Conservation (phyloP, 2,113 vertebrate genomes). For the Xiphophorus hellerii region DNA sequence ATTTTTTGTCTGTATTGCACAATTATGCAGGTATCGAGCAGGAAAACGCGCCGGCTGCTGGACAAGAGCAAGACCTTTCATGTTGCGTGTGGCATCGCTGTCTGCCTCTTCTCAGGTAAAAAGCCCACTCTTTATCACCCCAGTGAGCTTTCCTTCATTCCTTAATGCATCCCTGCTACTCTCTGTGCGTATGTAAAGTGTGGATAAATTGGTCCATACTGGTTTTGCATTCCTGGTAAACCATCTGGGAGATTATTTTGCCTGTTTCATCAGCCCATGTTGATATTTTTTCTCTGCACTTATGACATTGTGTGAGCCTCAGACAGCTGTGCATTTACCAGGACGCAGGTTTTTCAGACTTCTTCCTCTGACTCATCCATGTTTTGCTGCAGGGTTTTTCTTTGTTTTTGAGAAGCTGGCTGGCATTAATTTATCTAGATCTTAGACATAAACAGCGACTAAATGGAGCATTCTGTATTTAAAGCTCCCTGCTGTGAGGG, state of each 20-base stretch:
- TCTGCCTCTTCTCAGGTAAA: conserved; percentile 93
- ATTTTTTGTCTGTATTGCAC: neutral
- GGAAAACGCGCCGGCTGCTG: conserved; percentile 87
- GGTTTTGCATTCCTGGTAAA: conserved; percentile 52
- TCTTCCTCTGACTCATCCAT: conserved; percentile 22
- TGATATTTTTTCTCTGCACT: conserved; percentile 26
- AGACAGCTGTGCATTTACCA: conserved; percentile 29
- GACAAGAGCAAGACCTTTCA: conserved; percentile 94
- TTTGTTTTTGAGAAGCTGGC: neutral
- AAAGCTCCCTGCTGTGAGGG: neutral
- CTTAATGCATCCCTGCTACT: neutral
- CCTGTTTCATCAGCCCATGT: conserved; percentile 36
- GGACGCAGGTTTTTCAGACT: conserved; percentile 16
- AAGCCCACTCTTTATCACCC: neutral
- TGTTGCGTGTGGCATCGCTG: conserved; percentile 87
- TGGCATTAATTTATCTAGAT: conserved; percentile 7
- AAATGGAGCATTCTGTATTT: neutral
- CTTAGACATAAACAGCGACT: neutral
- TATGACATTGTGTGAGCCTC: conserved; percentile 57
- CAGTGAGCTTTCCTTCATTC: conserved; percentile 20
- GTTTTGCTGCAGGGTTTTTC: neutral
- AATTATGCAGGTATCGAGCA: conserved; percentile 84
- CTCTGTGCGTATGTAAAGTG: conserved; percentile 14
- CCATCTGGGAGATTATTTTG: conserved; percentile 44
- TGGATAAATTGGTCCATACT: conserved; percentile 36